Evolutionary conservation across 2,888 invertebrate species (phyloP).

Genomic region (Drosophila suboccidentalis): DNA sequence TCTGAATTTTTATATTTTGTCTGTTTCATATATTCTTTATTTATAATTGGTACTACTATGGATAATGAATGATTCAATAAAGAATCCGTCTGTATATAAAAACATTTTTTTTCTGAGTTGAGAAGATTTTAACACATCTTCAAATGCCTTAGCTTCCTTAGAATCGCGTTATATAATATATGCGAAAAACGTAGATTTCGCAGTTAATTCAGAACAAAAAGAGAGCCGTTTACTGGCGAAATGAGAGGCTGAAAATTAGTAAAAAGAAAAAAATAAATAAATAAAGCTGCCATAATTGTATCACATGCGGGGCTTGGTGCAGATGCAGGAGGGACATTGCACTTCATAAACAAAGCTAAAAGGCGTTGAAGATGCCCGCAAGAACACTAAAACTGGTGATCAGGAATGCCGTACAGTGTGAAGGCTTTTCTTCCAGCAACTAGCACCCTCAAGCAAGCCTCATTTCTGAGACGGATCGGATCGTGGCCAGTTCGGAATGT

Average conservation of each 20-base stretch:
- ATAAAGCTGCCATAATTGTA: constrained; percentile 83
- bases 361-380: constrained; percentile 69
- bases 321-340: constrained; percentile 44
- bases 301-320: constrained; percentile 73
- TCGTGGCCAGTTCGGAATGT: constrained; percentile 67
- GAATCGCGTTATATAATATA: constrained; percentile 73
- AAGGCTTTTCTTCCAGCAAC: constrained; percentile 32
- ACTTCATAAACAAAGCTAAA: constrained; percentile 83
- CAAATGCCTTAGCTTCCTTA: neutral
- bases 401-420: constrained; percentile 66
- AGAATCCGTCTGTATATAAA: neutral
- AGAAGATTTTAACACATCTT: neutral
- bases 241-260: constrained; percentile 27
- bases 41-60: neutral
- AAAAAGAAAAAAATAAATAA: constrained; percentile 52
- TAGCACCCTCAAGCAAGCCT: constrained; percentile 17
- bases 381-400: constrained; percentile 63
- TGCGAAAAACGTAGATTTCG: constrained; percentile 74
- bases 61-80: neutral
- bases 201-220: constrained; percentile 47
- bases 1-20: neutral
- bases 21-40: neutral
- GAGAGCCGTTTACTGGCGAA: constrained; percentile 31
- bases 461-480: constrained; percentile 48
- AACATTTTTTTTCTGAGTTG: neutral